These are phyloP conservation scores for Belgica antarctica DNA, from an alignment of 2,888 invertebrate species.

Conservation along the genomic window DNA sequence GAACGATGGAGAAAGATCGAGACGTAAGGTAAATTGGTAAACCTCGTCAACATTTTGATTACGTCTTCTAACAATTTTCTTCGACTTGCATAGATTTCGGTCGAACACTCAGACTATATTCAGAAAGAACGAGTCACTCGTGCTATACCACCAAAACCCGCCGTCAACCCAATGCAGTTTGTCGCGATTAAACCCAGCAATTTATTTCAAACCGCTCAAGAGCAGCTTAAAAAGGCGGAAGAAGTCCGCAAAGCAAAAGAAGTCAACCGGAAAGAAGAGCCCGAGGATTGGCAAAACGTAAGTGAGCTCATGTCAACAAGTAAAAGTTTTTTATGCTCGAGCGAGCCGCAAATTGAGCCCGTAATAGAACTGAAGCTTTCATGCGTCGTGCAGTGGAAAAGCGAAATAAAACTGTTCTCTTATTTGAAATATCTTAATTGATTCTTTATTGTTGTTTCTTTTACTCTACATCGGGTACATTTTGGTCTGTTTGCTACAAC, in stretches of 20 bases:
- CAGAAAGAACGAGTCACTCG: slow-evolving; percentile 62
- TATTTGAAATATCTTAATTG: slow-evolving; percentile 28
- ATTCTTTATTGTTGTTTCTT: slow-evolving; percentile 26
- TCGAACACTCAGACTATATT: slow-evolving; percentile 55
- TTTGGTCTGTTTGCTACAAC: slow-evolving; percentile 4
- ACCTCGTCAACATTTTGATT: slow-evolving; percentile 47
- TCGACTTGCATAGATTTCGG: slow-evolving; percentile 50
- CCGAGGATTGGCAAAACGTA: slow-evolving; percentile 91
- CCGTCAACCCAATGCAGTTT: slow-evolving; percentile 84
- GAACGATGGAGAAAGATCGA: slow-evolving; percentile 10
- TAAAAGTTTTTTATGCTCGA: slow-evolving; percentile 1
- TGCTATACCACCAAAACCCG: slow-evolving; percentile 77
- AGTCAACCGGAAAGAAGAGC: slow-evolving; percentile 70
- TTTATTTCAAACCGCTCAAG: slow-evolving; percentile 78
- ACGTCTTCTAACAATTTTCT: background rate
- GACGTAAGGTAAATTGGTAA: slow-evolving; percentile 1
- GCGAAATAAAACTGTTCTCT: slow-evolving; percentile 1
- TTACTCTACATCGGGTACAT: too few species aligned
- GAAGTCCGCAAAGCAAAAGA: slow-evolving; percentile 80
- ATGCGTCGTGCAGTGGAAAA: background rate
- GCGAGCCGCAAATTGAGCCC: background rate
- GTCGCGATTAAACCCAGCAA: slow-evolving; percentile 85
- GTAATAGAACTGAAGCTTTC: background rate
- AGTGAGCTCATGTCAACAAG: slow-evolving; percentile 50
- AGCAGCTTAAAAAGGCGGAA: slow-evolving; percentile 80